Base-by-base conservation (phyloP, 2,797 vertebrate species). In the Kryptolebias ocellatus region DNA sequence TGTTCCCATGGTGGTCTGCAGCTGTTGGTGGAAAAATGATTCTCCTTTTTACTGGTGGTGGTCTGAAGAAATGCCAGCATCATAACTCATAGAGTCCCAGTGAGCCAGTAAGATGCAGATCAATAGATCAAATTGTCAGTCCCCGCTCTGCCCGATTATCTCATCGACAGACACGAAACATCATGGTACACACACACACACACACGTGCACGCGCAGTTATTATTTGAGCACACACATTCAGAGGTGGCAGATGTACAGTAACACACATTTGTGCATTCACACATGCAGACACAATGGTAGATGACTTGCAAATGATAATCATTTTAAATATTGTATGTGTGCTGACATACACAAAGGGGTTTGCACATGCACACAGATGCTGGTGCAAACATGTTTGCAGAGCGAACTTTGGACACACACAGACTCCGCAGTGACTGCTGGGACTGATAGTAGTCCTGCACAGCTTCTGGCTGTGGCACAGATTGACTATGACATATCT, bases 41-140 rank as follows among this genome's bases (percentile, higher is more conserved):
- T 78, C 71, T 49, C 70, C 67, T 76, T 50, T 74, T 78, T 75
- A 82, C 76, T 74, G 78, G 76, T 78, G 79, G 79, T 67, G 69
- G 82, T 76, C 73, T 42, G 74, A 67, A 74, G 71, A 85, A 68
- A 86, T 88, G 90, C 85, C 89, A 88, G 83, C 69, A 10, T 80
- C 73, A 90, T 93, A 93, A 91, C 86, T 93, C 90, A 90, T 57
- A 85, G 80, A 75, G 78, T 83, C 73, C 67, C 77, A 60, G 67
- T 57, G 74, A 83, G 77, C 66, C 64, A 34, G 81, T 82, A 56
- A 64, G 79, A 90, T 53, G 47, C 80, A 77, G 78, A 88, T 92
- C 89, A 86, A 92, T 92, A 90, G 86, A 91, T 93, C 90, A 92
- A 87, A 88, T 85, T 90, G 89, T 88, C 83, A 83, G 82, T 86